Conservation (phyloP, 2,113 vertebrate genomes). For the Bos taurus region ARS-UCD2.0 NC_037349.1:30936001-30936500, state of each 20-base stretch:
- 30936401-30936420: neutral
- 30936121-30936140: neutral
- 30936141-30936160: neutral
- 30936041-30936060: neutral
- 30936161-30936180: neutral
- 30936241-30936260: neutral
- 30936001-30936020: rapidly evolving
- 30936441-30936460: neutral
- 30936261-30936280: neutral
- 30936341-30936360: neutral
- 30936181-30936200: neutral
- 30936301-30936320: neutral
- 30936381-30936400: neutral
- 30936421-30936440: neutral
- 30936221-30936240: neutral
- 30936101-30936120: neutral
- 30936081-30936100: neutral
- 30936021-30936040: neutral
- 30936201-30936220: neutral
- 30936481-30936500: neutral
- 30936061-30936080: neutral
- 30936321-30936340: neutral
- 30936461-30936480: neutral
- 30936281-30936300: neutral
- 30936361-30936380: neutral